Percentiles rank a stretch among this genome's conserved stretches.
These are phyloP conservation scores for Rissa tridactyla DNA, from an alignment of 2,113 vertebrate species.

Conservation along the genomic window DNA sequence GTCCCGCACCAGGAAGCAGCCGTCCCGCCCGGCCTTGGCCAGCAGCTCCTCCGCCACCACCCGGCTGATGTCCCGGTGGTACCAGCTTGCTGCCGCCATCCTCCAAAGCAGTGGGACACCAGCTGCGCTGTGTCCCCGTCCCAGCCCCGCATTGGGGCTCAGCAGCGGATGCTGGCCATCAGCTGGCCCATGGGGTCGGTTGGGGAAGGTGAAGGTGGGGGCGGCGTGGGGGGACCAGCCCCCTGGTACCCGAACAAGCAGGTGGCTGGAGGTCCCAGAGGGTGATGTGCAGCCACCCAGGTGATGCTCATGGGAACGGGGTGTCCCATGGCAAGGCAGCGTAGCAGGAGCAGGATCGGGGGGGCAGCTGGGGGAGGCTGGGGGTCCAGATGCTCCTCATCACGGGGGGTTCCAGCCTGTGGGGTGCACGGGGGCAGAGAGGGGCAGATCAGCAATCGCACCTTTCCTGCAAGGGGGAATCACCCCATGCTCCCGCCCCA, in stretches of 20 bases:
- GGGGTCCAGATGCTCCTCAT: not conserved
- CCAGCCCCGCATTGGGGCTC: not conserved
- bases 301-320: not conserved
- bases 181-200: rapidly evolving
- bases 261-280: not conserved
- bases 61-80: constrained; percentile 87
- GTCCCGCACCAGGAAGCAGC: constrained; percentile 88
- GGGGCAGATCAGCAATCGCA: rapidly evolving
- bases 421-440: not conserved
- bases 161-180: not conserved
- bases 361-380: not conserved
- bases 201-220: not conserved
- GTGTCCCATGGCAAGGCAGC: not conserved
- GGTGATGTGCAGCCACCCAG: not conserved
- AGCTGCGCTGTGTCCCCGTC: not conserved
- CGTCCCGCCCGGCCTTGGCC: constrained; percentile 82
- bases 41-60: constrained; percentile 84
- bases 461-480: rapidly evolving
- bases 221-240: rapidly evolving
- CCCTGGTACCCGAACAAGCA: rapidly evolving
- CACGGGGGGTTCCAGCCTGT: not conserved
- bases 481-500: not conserved
- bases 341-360: not conserved
- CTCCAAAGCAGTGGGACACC: not conserved
- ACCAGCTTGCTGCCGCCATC: constrained; percentile 82